phyloP scores from a whole-genome alignment of 2,888 invertebrate species.

The Tetrapedia diversipes region DNA sequence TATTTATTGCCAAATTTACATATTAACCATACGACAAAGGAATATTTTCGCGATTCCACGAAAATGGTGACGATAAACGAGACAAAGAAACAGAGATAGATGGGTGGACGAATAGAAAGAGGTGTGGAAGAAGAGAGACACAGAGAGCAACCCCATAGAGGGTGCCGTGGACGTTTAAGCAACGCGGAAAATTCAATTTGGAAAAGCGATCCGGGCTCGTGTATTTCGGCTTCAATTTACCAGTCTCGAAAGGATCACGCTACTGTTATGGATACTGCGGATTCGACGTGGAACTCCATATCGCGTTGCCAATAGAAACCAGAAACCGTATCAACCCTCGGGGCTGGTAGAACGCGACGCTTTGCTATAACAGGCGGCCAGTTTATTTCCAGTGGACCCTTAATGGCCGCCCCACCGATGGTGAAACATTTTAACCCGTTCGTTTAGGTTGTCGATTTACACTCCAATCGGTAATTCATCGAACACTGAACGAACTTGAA shows the following conservation, averaged over 20 bases:
- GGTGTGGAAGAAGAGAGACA: slow-evolving; percentile 18
- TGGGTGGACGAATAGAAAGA: no score
- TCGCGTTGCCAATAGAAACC: slow-evolving; percentile 71
- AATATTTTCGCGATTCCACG: no score
- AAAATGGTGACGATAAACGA: no score
- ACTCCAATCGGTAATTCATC: no score
- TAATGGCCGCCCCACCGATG: neutral
- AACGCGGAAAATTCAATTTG: slow-evolving; percentile 68
- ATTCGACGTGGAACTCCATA: slow-evolving; percentile 66
- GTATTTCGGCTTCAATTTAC: slow-evolving; percentile 68
- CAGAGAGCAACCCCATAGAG: neutral
- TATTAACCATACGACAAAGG: neutral
- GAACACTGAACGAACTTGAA: no score
- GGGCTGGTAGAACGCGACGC: slow-evolving; percentile 52
- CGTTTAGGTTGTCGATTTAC: no score
- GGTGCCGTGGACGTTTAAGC: slow-evolving; percentile 55
- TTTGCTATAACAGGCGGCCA: slow-evolving; percentile 51
- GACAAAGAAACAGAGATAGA: no score
- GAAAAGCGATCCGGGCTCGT: slow-evolving; percentile 66
- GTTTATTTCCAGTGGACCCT: slow-evolving; percentile 57
- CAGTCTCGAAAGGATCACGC: slow-evolving; percentile 67
- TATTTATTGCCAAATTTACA: neutral
- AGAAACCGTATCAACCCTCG: slow-evolving; percentile 67
- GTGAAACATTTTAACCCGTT: neutral
- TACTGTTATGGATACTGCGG: slow-evolving; percentile 69